Evolutionary conservation across 2,888 invertebrate species (phyloP).

Genomic region (Phymatocera aterrima): DNA sequence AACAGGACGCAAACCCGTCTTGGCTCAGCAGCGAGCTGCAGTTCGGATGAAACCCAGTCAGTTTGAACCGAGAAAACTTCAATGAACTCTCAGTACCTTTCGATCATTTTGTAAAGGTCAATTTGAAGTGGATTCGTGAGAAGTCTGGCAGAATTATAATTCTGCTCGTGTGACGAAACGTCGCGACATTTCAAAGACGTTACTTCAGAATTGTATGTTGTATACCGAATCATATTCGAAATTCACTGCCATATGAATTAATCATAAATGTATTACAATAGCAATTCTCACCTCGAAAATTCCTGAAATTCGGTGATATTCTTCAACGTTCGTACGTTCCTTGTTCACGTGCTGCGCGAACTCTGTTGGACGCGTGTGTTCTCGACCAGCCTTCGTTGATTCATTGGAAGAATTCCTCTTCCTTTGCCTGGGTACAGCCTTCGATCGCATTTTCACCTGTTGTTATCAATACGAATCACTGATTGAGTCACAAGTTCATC

Average conservation of each 20-base stretch:
- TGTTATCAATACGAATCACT: constrained; percentile 15
- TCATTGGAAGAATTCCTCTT: not conserved
- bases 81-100: too few relatives aligned
- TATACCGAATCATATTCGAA: not conserved
- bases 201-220: not conserved
- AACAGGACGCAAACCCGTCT: too few relatives aligned
- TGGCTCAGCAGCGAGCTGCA: too few relatives aligned
- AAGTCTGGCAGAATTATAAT: too few relatives aligned
- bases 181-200: not conserved
- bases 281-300: not conserved
- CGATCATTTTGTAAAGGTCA: too few relatives aligned
- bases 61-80: too few relatives aligned
- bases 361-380: not conserved
- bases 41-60: too few relatives aligned
- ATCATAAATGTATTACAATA: not conserved
- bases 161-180: not conserved
- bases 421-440: constrained; percentile 62
- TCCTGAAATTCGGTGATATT: not conserved
- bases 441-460: constrained; percentile 64
- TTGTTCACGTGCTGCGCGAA: constrained; percentile 14
- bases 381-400: not conserved
- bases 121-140: too few relatives aligned
- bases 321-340: not conserved
- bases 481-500: not conserved
- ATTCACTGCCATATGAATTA: not conserved